These are phyloP conservation scores for Falco punctatus DNA, from an alignment of 2,113 vertebrate species.

Conservation along the genomic window DNA sequence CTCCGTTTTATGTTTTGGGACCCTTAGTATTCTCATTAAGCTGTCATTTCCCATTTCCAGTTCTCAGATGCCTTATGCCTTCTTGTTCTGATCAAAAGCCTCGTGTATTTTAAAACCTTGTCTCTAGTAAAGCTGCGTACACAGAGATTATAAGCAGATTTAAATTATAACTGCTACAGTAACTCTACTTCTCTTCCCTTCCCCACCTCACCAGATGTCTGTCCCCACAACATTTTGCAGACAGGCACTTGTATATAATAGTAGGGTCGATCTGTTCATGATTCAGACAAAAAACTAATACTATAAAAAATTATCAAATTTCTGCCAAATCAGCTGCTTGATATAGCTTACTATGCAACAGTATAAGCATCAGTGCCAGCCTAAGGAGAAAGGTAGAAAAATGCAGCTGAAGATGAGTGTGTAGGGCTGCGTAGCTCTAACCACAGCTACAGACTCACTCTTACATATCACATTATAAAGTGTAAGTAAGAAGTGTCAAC, in stretches of 20 bases:
- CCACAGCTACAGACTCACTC: background rate
- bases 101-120: background rate
- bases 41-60: background rate
- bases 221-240: background rate
- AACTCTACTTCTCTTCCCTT: background rate
- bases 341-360: background rate
- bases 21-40: background rate
- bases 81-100: background rate
- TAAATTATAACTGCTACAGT: background rate
- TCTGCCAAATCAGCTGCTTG: background rate
- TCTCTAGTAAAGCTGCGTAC: background rate
- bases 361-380: background rate
- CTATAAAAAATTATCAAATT: background rate
- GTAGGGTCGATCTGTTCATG: background rate
- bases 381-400: background rate
- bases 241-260: background rate
- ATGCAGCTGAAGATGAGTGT: background rate
- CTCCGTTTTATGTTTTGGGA: background rate
- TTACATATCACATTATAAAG: background rate
- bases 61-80: background rate
- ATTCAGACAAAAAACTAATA: background rate
- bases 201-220: background rate
- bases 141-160: background rate
- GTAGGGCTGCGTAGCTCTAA: background rate
- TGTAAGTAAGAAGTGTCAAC: background rate